phyloP scores from a whole-genome alignment of 2,113 vertebrate genomes.

The Alexandromys fortis region DNA sequence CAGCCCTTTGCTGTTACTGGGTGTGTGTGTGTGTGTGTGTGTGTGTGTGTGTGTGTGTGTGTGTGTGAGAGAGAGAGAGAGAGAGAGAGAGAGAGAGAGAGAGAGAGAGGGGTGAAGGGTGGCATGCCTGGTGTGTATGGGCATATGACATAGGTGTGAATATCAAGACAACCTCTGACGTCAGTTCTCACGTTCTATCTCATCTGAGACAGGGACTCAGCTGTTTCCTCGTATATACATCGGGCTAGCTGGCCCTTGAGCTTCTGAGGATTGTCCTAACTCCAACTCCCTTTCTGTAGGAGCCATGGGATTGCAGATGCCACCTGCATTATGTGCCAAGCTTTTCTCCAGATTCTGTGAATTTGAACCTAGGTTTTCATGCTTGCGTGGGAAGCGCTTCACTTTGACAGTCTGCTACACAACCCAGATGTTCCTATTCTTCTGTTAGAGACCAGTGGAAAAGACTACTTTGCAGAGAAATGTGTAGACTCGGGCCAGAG shows the following conservation, averaged over 20 bases:
- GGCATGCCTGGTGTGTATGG: background rate
- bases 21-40: background rate
- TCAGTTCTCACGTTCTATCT: background rate
- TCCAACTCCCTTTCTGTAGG: background rate
- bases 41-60: background rate
- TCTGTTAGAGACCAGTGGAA: background rate
- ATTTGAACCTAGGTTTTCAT: background rate
- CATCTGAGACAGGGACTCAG: too few species aligned
- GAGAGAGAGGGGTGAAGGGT: background rate
- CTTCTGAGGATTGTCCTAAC: background rate
- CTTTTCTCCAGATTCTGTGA: background rate
- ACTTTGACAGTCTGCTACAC: background rate
- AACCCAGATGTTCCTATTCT: background rate
- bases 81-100: background rate
- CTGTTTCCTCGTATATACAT: background rate
- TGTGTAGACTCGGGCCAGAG: accelerated
- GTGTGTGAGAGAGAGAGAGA: background rate
- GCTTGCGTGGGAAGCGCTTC: background rate
- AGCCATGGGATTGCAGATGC: background rate
- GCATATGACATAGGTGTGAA: too few species aligned
- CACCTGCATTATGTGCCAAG: background rate
- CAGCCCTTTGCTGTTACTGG: background rate
- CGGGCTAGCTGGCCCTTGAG: too few species aligned
- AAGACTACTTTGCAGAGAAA: background rate
- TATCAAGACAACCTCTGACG: background rate